Evolutionary conservation across 2,888 invertebrate genomes (phyloP), one percentile per base, ranked within the genome.

Genomic region (Latrodectus elegans): DNA sequence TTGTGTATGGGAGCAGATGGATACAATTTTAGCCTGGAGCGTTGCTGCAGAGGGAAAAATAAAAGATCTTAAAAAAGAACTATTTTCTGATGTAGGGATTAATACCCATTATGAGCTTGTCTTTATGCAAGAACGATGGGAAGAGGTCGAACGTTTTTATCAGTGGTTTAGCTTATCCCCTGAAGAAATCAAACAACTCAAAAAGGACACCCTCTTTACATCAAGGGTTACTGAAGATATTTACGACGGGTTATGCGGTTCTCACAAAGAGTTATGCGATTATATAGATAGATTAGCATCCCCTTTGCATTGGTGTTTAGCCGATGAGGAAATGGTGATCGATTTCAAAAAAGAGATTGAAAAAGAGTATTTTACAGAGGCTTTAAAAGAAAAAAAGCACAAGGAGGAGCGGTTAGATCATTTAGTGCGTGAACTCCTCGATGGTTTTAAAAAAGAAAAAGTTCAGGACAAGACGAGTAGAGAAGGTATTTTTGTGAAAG

Each of bases 91-190:
- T 67, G 15, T 14, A 67, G n/a, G 67, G n/a, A 17, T 67, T n/a
- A 22, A 10, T 14, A 11, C 22, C n/a, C 67, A 67, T 17, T 67
- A 17, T 67, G 17, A 4, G 11, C 67, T 67, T 67, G 67, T 67
- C 17, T 67, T 67, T 11, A 67, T 14, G 11, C 67, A 14, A 67
- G 11, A 4, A n/a, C 14, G 3, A n/a, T 17, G 17, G 67, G 67
- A 17, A 67, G 15, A 17, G 67, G 67, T 14, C 17, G n/a, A 67
- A 67, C 17, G 67, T 67, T 67, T 67, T 17, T 67, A 67, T 17
- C n/a, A 17, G 17, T 67, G 67, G 67, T 67, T 67, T n/a, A n/a
- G 4, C 22, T 67, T 67, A 67, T 67, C 67, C 15, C 67, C 67
- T 10, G 67, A 17, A 17, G 67, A 67, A 17, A 67, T 67, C 8